Conservation (phyloP, 2,797 vertebrate species). For the Micromesistius poutassou region DNA sequence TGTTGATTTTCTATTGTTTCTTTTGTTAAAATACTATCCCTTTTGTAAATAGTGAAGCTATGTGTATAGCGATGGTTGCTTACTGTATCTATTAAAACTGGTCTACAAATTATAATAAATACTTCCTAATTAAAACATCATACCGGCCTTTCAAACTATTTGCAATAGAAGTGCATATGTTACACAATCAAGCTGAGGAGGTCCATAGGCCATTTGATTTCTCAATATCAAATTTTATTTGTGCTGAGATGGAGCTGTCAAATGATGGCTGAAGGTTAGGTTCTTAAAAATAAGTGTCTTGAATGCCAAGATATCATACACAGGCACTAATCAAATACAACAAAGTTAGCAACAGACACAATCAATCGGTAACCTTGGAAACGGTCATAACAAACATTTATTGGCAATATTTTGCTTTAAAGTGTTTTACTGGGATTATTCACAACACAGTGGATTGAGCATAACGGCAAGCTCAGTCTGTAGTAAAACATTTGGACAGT, state of each 20-base stretch:
- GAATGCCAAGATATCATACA: slow-evolving; percentile 19
- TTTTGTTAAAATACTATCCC: not conserved
- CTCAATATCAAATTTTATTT: slow-evolving; percentile 58
- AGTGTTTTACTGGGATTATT: not conserved
- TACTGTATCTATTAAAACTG: not conserved
- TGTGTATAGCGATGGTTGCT: not conserved
- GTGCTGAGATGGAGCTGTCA: slow-evolving; percentile 46
- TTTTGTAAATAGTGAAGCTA: slow-evolving; percentile 15
- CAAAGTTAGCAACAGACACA: slow-evolving; percentile 29
- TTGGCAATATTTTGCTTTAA: slow-evolving; percentile 22
- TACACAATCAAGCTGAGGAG: slow-evolving; percentile 9
- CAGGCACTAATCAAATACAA: slow-evolving; percentile 30
- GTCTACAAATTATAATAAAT: not conserved
- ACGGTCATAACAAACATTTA: slow-evolving; percentile 27
- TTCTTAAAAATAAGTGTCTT: slow-evolving; percentile 19
- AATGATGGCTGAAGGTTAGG: slow-evolving; percentile 19
- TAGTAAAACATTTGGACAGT: slow-evolving; percentile 17
- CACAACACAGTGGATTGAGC: slow-evolving; percentile 25
- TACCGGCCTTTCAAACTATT: not conserved
- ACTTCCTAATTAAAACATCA: not conserved
- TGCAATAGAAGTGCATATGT: not conserved
- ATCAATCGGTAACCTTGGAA: slow-evolving; percentile 31
- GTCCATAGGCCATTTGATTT: slow-evolving; percentile 10
- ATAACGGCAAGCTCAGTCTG: slow-evolving; percentile 28
- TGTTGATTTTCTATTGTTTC: slow-evolving; percentile 18